Evolutionary conservation across 2,797 vertebrate genomes (phyloP).

Genomic region (Eulemur mongoz): DNA sequence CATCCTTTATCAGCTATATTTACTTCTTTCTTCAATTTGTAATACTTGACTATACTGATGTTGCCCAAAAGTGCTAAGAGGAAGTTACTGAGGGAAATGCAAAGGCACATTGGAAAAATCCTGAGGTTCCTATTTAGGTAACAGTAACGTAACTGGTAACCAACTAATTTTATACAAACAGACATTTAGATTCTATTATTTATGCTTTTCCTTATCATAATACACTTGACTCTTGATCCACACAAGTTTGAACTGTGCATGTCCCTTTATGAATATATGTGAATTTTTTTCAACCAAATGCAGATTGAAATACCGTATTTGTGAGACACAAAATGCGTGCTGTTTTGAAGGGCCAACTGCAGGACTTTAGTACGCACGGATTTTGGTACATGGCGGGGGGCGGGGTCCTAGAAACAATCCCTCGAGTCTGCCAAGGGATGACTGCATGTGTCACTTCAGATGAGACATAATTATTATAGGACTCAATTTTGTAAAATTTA

Average conservation of each 20-base stretch:
- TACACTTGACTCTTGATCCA: neutral
- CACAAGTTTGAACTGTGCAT: neutral
- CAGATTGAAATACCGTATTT: neutral
- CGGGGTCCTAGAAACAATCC: neutral
- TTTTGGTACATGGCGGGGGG: neutral
- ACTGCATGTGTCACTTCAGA: neutral
- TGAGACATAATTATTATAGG: neutral
- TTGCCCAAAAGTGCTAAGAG: neutral
- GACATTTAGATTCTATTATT: neutral
- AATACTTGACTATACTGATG: neutral
- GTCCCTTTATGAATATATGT: neutral
- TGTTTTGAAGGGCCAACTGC: neutral
- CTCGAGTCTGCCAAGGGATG: neutral
- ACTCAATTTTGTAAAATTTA: neutral
- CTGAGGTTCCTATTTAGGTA: neutral
- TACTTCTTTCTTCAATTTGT: slow-evolving; percentile 11
- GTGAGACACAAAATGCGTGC: neutral
- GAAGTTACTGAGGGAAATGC: neutral
- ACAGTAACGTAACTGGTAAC: neutral
- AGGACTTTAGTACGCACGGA: too few species aligned
- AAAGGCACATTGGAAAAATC: slow-evolving; percentile 19
- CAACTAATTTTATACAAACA: slow-evolving; percentile 12
- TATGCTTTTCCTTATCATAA: neutral
- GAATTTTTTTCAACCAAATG: neutral
- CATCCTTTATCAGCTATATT: neutral